These are phyloP conservation scores for Chrysopa pallens DNA, from an alignment of 1,140 invertebrate genomes.

Conservation along the genomic window DNA sequence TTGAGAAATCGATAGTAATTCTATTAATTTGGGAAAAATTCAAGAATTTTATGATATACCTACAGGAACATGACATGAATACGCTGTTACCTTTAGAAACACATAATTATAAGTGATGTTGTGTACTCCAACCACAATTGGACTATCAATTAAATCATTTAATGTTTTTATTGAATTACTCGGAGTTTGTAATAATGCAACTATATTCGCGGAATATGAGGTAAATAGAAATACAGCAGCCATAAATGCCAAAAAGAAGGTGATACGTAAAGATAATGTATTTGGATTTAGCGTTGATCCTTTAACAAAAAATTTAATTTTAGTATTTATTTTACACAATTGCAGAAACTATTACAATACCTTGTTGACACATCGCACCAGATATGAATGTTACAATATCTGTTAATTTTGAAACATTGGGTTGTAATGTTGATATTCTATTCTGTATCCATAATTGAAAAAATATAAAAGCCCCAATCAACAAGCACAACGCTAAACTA, in stretches of 20 bases:
- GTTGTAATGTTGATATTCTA: no score
- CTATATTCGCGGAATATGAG: constrained; percentile 39
- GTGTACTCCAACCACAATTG: constrained; percentile 16
- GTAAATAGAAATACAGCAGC: constrained; percentile 33
- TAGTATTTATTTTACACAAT: no score
- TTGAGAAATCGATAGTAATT: no score
- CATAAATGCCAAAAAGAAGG: constrained; percentile 31
- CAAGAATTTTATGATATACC: no score
- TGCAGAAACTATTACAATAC: neutral
- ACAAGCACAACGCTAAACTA: neutral
- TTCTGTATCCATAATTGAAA: neutral
- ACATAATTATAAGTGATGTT: constrained; percentile 11
- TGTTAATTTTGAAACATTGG: neutral
- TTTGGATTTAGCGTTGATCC: no score
- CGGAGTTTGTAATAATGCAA: constrained; percentile 35
- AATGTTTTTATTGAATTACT: constrained; percentile 28
- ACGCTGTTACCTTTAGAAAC: neutral
- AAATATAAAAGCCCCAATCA: neutral
- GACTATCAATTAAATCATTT: constrained; percentile 17
- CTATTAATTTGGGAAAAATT: no score
- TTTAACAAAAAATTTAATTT: no score
- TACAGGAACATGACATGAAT: no score
- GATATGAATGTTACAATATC: constrained; percentile 11
- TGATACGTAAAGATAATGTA: constrained; percentile 15
- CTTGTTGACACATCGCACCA: constrained; percentile 6